Evolutionary conservation across 2,888 invertebrate species (phyloP).

Genomic region (Agriopis aurantiaria): DNA sequence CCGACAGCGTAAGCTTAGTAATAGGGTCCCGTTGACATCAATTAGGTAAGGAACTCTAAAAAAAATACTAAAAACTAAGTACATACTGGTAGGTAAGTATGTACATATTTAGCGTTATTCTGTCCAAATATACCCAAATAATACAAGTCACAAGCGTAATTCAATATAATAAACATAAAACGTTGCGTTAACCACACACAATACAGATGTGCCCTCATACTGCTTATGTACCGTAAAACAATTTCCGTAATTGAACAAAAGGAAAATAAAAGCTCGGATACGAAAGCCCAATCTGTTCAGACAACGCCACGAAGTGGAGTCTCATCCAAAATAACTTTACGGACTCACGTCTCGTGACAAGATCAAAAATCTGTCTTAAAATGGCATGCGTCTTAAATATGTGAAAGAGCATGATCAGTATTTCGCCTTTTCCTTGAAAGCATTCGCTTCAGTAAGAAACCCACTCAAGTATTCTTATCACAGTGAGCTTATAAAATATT

Average conservation of each 20-base stretch:
- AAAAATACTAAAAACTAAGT: no score
- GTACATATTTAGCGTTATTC: neutral
- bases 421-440: constrained; percentile 57
- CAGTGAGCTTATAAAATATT: constrained; percentile 67
- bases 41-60: no score
- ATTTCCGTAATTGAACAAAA: constrained; percentile 60
- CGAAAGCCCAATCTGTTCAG: constrained; percentile 47
- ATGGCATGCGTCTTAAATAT: constrained; percentile 43
- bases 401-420: constrained; percentile 52
- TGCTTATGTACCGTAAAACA: constrained; percentile 49
- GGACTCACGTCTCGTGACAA: constrained; percentile 20
- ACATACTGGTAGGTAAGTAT: no score
- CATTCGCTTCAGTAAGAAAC: constrained; percentile 56
- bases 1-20: no score
- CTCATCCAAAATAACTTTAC: constrained; percentile 48
- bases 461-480: constrained; percentile 67
- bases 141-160: constrained; percentile 18
- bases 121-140: neutral
- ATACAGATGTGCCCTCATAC: constrained; percentile 32
- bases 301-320: constrained; percentile 51
- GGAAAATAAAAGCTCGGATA: constrained; percentile 54
- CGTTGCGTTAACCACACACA: constrained; percentile 27
- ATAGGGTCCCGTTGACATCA: no score
- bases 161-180: constrained; percentile 34
- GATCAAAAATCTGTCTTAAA: constrained; percentile 50